These are phyloP conservation scores for Lytechinus variegatus DNA, from an alignment of 35 echinoderm and acorn worm genomes.

Conservation along the genomic window DNA sequence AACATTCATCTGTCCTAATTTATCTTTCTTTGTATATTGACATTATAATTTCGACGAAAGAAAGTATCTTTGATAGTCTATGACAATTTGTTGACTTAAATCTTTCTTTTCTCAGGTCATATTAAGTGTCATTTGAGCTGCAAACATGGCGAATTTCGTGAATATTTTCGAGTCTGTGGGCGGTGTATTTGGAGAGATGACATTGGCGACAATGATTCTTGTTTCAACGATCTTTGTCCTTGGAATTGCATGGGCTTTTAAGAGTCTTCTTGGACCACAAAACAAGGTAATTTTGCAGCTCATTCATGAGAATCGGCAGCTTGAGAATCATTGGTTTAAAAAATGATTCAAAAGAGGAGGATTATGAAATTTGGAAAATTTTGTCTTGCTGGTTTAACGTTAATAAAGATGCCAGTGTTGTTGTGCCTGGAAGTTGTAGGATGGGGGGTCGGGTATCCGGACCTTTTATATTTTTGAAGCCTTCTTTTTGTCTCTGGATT, in stretches of 20 bases:
- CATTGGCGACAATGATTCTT: conserved; percentile 57
- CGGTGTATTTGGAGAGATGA: conserved; percentile 52
- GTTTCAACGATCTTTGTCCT: conserved; percentile 57
- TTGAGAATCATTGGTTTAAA: too few relatives aligned
- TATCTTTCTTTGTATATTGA: background rate
- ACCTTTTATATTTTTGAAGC: too few relatives aligned
- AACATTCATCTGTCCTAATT: background rate
- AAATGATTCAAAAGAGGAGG: too few relatives aligned
- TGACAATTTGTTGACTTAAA: too few relatives aligned
- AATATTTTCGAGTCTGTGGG: conserved; percentile 31
- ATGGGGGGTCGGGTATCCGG: too few relatives aligned
- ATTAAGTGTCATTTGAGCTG: background rate
- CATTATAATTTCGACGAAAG: background rate
- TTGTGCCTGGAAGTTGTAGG: too few relatives aligned
- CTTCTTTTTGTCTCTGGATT: too few relatives aligned
- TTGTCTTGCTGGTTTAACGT: too few relatives aligned
- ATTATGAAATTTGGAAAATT: too few relatives aligned
- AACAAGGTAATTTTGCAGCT: background rate
- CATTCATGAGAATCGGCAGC: too few relatives aligned
- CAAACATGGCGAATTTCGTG: conserved; percentile 35
- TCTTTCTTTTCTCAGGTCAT: background rate
- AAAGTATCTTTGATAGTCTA: background rate
- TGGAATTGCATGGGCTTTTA: conserved; percentile 55
- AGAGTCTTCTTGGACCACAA: conserved; percentile 37
- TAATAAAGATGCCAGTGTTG: too few relatives aligned